Conservation (phyloP, 1,140 invertebrate species). For the Sesamia nonagrioides region DNA sequence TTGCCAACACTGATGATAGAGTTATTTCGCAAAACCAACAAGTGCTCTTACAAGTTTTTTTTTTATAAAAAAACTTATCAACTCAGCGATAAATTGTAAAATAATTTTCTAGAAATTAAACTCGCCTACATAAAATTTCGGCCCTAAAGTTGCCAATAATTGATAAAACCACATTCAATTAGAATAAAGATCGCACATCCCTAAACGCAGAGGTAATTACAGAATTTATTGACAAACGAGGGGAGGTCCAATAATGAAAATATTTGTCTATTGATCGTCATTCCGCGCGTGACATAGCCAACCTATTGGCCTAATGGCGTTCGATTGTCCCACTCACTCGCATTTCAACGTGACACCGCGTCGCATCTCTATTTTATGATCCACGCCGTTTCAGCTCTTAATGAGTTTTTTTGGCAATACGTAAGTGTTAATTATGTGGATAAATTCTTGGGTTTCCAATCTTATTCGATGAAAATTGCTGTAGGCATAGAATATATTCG, state of each 20-base stretch:
- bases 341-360: conserved; percentile 54
- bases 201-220: conserved; percentile 26
- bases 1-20: too few species aligned
- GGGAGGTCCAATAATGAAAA: conserved; percentile 59
- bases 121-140: background rate
- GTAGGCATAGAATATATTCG: too few species aligned
- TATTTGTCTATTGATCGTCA: conserved; percentile 57
- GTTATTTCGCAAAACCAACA: too few species aligned
- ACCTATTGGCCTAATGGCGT: conserved; percentile 58
- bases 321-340: conserved; percentile 52
- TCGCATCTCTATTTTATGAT: conserved; percentile 47
- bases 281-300: conserved; percentile 53
- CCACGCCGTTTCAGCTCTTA: conserved; percentile 45
- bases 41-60: too few species aligned
- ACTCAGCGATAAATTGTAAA: too few species aligned
- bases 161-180: background rate
- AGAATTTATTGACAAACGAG: conserved; percentile 39
- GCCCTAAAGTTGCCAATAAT: background rate
- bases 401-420: conserved; percentile 42
- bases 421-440: conserved; percentile 1
- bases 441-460: background rate
- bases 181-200: conserved; percentile 13
- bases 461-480: too few species aligned
- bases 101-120: background rate
- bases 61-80: too few species aligned